These are phyloP conservation scores for Trematomus loennbergii DNA, from an alignment of 2,113 vertebrate genomes.

Conservation along the genomic window DNA sequence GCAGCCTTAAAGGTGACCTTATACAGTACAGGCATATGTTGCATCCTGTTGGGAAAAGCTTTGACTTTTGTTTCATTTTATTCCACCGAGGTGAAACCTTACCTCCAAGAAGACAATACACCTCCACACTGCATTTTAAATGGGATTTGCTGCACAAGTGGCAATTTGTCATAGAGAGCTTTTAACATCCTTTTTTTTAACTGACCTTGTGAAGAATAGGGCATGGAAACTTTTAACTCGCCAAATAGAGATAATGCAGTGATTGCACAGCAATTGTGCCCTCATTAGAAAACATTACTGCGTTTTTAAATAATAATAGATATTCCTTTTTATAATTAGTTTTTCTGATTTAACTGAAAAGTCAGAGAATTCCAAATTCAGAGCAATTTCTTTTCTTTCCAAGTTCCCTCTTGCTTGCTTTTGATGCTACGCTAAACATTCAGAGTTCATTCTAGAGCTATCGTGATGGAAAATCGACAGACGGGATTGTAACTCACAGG, in stretches of 20 bases:
- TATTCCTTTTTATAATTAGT: slow-evolving; percentile 47
- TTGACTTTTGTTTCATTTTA: slow-evolving; percentile 51
- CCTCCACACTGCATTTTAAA: slow-evolving; percentile 24
- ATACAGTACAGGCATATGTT: slow-evolving; percentile 40
- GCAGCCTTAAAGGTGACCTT: slow-evolving; percentile 64
- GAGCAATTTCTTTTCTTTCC: slow-evolving; percentile 4
- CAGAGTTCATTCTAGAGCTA: slow-evolving; percentile 83
- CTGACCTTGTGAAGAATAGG: slow-evolving; percentile 28
- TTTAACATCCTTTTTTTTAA: slow-evolving; percentile 42
- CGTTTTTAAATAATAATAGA: slow-evolving; percentile 42
- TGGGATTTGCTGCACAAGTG: slow-evolving; percentile 47
- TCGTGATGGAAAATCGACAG: slow-evolving; percentile 77
- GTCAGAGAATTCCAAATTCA: slow-evolving; percentile 44
- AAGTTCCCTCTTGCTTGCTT: slow-evolving; percentile 37
- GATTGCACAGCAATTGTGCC: background rate
- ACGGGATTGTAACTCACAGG: slow-evolving; percentile 79
- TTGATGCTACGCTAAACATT: slow-evolving; percentile 80
- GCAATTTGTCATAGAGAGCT: slow-evolving; percentile 53
- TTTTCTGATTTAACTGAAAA: slow-evolving; percentile 47
- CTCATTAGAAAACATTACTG: slow-evolving; percentile 19
- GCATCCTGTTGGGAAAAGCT: slow-evolving; percentile 58
- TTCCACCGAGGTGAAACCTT: slow-evolving; percentile 27
- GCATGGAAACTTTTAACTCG: slow-evolving; percentile 35
- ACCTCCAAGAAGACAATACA: slow-evolving; percentile 42
- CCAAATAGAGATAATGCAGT: background rate